Evolutionary conservation across 2,888 invertebrate species (phyloP).

Genomic region (Holacanthella duospinosa): DNA sequence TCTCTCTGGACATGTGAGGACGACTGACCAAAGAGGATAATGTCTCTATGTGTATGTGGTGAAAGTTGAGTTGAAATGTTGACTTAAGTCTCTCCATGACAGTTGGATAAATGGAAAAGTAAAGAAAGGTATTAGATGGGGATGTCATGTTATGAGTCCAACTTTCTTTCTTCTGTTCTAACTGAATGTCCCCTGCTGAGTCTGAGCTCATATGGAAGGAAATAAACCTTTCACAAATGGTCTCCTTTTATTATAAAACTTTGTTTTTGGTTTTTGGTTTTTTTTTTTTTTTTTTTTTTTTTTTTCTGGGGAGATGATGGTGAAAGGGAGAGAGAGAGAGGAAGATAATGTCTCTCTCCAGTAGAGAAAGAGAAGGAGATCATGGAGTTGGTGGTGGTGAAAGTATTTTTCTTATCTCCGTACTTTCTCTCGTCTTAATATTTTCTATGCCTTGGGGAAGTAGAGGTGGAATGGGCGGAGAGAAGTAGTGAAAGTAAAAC

Average conservation of each 20-base stretch:
- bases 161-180: not conserved
- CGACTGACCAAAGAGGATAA: too few relatives aligned
- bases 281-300: not conserved
- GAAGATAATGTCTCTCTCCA: not conserved
- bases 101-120: constrained; percentile 1
- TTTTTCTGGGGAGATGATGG: not conserved
- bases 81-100: not conserved
- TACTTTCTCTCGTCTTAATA: not conserved
- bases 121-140: not conserved
- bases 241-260: constrained; percentile 6
- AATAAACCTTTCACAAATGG: constrained; percentile 3
- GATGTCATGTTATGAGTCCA: not conserved
- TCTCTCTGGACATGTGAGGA: too few relatives aligned
- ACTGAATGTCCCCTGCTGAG: not conserved
- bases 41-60: too few relatives aligned
- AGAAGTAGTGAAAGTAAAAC: not conserved
- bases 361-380: not conserved
- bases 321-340: not conserved
- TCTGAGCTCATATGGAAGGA: not conserved
- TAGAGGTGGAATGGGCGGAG: not conserved
- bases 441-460: not conserved
- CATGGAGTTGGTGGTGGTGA: not conserved
- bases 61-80: constrained; percentile 1
- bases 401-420: too few relatives aligned
- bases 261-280: not conserved